Evolutionary conservation across 2,113 vertebrate genomes (phyloP), one percentile per base, ranked within the genome.

Genomic region (Oryzias curvinotus): DNA sequence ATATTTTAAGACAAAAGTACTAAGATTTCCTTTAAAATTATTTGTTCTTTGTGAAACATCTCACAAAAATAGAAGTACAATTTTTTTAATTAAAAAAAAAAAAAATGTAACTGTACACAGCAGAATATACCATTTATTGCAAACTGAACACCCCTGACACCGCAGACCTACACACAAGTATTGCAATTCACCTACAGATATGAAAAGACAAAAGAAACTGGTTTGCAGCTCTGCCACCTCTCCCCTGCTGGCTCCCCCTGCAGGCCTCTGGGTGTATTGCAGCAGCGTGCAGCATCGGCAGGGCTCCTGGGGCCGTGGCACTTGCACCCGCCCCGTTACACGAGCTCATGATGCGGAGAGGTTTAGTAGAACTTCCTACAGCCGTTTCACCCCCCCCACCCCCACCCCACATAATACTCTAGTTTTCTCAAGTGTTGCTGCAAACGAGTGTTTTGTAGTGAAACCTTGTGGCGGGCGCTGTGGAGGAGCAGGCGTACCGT

Each of bases 51-150:
- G 87, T 71, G 44, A 91, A 90, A 89, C 85, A 67, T 86, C 88
- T 90, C 85, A 90, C 80, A 91, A 89, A 88, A 86, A 90, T 84
- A 88, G 71, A 91, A 87, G 55, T 82, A 89, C 61, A 85, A 82
- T 90, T 89, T 88, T 73, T 82, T 75, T 75, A 82, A 81, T 86
- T 75, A 68, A 80, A 75, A 83, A 74, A 75, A 83, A 74, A 78
- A 68, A 77, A 88, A 87, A 78, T 82, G 85, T 87, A 91, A 91
- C 92, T 93, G 90, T 93, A 92, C 91, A 93, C 87, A 90, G 87
- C 87, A 92, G 88, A 90, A 91, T 87, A 90, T 77, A 91, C 65
- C 76, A 77, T 89, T 90, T 89, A 90, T 90, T 92, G 81, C 89
- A 87, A 88, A 91, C 83, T 57, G 70, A 86, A 89, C 80, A 89